These are phyloP conservation scores for Euphonia xanthogaster DNA, from an alignment of 2,797 vertebrate species.

Conservation along the genomic window DNA sequence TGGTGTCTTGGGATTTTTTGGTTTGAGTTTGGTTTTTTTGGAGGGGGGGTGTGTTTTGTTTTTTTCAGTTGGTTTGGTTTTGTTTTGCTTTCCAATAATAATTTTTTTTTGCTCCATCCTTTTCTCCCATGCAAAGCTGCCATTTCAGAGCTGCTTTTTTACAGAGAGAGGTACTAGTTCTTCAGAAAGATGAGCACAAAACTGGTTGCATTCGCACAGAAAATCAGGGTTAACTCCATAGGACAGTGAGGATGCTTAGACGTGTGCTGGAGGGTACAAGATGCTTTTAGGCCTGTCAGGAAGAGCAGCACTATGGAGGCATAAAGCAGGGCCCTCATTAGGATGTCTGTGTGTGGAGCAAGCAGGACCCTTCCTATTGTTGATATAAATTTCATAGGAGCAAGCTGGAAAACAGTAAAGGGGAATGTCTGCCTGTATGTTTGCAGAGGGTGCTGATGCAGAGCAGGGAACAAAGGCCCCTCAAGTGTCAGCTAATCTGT, in stretches of 20 bases:
- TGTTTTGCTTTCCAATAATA: background rate
- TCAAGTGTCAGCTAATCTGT: background rate
- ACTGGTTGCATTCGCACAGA: background rate
- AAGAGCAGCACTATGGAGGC: background rate
- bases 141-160: background rate
- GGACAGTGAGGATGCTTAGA: background rate
- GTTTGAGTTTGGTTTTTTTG: background rate
- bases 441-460: background rate
- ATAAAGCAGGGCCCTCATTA: background rate
- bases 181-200: background rate
- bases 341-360: background rate
- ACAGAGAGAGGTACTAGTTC: background rate
- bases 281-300: background rate
- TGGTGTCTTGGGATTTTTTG: background rate
- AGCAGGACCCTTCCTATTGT: background rate
- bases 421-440: background rate
- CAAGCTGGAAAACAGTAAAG: background rate
- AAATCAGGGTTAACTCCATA: background rate
- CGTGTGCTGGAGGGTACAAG: background rate
- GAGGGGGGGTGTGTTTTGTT: rapidly evolving
- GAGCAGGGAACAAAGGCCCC: background rate
- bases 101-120: background rate
- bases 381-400: background rate
- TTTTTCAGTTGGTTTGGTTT: background rate
- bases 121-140: background rate